Conservation (phyloP, 2,888 invertebrate genomes). For the Nineta flava region DNA sequence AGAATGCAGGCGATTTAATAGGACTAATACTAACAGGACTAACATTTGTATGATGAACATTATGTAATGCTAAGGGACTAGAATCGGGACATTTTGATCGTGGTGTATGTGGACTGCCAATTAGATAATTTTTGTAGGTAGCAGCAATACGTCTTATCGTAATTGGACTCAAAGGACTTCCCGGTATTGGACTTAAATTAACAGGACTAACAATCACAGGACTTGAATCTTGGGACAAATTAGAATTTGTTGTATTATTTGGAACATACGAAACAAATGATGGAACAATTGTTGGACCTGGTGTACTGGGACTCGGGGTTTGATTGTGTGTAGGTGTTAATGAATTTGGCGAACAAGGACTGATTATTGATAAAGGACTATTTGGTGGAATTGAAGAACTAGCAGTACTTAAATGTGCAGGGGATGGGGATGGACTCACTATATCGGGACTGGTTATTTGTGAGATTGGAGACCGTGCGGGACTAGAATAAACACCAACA, state of each 20-base stretch:
- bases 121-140: not conserved
- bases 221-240: not conserved
- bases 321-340: not conserved
- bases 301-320: not conserved
- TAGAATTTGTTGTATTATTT: not conserved
- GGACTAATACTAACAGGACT: slow-evolving; percentile 37
- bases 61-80: slow-evolving; percentile 4
- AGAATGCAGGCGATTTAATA: slow-evolving; percentile 36
- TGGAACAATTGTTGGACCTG: not conserved
- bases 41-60: not conserved
- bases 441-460: slow-evolving; percentile 2
- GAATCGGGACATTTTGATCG: slow-evolving; percentile 4
- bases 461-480: not conserved
- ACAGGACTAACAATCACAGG: slow-evolving; percentile 4
- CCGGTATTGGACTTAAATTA: slow-evolving; percentile 1
- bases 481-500: slow-evolving; percentile 1
- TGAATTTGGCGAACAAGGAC: slow-evolving; percentile 1
- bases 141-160: not conserved
- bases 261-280: not conserved
- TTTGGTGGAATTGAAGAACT: not conserved
- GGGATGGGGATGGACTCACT: not conserved
- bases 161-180: slow-evolving; percentile 4
- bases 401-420: not conserved
- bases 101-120: slow-evolving; percentile 6
- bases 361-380: not conserved